These are phyloP conservation scores for Drosophila helvetica DNA, from an alignment of 2,888 invertebrate species.

Conservation along the genomic window DNA sequence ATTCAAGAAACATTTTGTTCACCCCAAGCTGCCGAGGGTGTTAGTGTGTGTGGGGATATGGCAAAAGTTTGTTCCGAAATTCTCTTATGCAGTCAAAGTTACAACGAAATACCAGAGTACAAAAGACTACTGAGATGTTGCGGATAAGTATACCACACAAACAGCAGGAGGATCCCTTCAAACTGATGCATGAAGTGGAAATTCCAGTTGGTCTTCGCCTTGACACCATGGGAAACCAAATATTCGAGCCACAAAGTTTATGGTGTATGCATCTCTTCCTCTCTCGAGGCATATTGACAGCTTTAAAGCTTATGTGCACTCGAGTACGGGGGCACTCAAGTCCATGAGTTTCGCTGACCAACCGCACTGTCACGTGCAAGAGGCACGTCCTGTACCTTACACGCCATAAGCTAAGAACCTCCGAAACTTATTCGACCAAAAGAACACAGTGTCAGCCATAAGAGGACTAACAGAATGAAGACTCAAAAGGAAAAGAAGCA, in stretches of 20 bases:
- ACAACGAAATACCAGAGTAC: slow-evolving; percentile 14
- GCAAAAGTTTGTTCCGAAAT: slow-evolving; percentile 3
- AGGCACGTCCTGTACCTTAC: slow-evolving; percentile 38
- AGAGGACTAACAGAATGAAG: slow-evolving; percentile 16
- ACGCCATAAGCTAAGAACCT: slow-evolving; percentile 37
- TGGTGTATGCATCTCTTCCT: neutral
- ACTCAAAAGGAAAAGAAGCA: slow-evolving; percentile 15
- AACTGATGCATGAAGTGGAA: neutral
- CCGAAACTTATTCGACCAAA: neutral
- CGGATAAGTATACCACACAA: neutral
- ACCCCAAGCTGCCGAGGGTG: slow-evolving; percentile 1
- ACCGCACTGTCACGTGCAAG: slow-evolving; percentile 50
- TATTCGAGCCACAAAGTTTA: neutral
- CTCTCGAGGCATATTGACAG: slow-evolving; percentile 15
- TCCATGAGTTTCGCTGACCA: slow-evolving; percentile 39
- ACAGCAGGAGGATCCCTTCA: too few relatives aligned
- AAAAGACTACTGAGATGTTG: slow-evolving; percentile 7
- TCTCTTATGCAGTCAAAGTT: slow-evolving; percentile 31
- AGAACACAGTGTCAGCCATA: slow-evolving; percentile 6
- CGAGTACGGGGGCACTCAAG: slow-evolving; percentile 12
- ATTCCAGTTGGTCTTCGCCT: neutral
- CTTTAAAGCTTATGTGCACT: slow-evolving; percentile 44
- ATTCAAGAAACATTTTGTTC: neutral
- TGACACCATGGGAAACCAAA: too few relatives aligned
- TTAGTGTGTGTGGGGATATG: neutral